These are phyloP conservation scores for Artemia franciscana DNA, from an alignment of 1,140 invertebrate genomes.

Conservation along the genomic window DNA sequence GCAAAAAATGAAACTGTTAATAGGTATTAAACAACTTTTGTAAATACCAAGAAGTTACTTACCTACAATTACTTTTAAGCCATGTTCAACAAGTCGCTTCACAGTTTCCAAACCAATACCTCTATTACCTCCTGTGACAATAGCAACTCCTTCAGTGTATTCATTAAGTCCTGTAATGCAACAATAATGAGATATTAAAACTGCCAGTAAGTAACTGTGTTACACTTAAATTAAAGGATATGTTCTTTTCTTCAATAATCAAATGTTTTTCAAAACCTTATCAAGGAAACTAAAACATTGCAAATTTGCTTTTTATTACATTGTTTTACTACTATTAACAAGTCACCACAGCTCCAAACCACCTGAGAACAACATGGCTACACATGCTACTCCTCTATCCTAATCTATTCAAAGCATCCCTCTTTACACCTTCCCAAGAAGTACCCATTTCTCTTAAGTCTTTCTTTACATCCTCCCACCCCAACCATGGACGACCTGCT, in stretches of 20 bases:
- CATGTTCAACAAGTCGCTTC: constrained; percentile 45
- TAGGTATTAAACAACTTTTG: not conserved
- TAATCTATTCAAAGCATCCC: too few species aligned
- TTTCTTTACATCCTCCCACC: too few species aligned
- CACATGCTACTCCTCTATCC: too few species aligned
- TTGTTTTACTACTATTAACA: not conserved
- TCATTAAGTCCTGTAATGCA: not conserved
- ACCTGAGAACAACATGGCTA: too few species aligned
- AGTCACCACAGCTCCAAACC: not conserved
- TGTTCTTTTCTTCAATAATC: not conserved
- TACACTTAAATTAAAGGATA: not conserved
- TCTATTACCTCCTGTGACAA: constrained; percentile 64
- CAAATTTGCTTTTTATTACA: not conserved
- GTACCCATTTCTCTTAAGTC: too few species aligned
- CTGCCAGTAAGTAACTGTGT: not conserved
- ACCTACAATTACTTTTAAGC: constrained; percentile 67
- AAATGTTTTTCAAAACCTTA: too few species aligned
- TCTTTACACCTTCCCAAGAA: too few species aligned
- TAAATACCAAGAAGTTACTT: constrained; percentile 16
- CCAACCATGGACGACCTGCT: too few species aligned
- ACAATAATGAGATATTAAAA: not conserved
- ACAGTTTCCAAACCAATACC: constrained; percentile 65
- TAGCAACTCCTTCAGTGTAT: constrained; percentile 34
- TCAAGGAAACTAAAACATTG: not conserved
- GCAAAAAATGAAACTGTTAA: too few species aligned